phyloP scores from a whole-genome alignment of 1,140 invertebrate species.

The Leptestheria dahalacensis region DNA sequence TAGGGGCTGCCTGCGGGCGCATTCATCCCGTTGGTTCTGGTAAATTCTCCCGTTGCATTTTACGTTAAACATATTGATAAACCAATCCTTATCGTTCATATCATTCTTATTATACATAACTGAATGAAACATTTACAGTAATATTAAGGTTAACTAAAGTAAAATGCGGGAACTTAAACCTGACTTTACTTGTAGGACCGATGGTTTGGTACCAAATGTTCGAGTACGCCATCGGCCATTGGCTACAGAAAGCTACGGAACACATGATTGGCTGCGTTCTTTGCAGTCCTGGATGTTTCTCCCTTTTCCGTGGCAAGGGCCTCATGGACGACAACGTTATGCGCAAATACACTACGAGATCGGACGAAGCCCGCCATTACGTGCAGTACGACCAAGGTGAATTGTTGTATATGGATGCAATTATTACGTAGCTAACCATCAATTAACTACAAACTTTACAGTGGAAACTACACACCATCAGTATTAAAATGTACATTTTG shows the following conservation, averaged over 20 bases:
- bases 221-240: constrained; percentile 49
- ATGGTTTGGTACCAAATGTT: constrained; percentile 51
- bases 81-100: no score
- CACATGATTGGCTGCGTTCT: constrained; percentile 49
- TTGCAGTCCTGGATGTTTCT: constrained; percentile 46
- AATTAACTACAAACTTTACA: background rate
- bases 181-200: constrained; percentile 25
- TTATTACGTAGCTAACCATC: no score
- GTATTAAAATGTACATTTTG: no score
- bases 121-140: no score
- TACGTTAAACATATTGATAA: background rate
- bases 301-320: constrained; percentile 38
- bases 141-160: no score
- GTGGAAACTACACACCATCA: background rate
- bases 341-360: constrained; percentile 37
- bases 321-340: constrained; percentile 47
- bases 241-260: constrained; percentile 49
- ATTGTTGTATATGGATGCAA: no score
- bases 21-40: constrained; percentile 37
- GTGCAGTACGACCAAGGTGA: constrained; percentile 47
- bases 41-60: no score
- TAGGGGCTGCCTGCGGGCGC: constrained; percentile 39
- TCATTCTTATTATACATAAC: no score
- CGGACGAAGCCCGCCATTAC: constrained; percentile 39
- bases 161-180: background rate